phyloP scores from a whole-genome alignment of 2,113 vertebrate genomes.

The Rhagologus leucostigma region DNA sequence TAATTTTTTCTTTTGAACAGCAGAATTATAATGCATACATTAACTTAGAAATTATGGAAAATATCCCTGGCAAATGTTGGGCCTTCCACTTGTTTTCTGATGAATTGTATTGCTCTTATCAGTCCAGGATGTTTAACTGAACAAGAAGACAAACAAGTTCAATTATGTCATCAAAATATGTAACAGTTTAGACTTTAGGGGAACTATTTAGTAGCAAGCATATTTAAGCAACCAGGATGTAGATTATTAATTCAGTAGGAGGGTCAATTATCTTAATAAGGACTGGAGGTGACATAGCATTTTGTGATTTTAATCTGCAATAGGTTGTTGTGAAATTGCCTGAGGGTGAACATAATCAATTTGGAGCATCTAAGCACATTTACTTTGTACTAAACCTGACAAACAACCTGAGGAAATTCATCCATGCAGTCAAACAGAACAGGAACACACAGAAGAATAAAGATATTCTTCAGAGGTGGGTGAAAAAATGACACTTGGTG shows the following conservation, averaged over 20 bases:
- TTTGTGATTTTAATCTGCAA: conserved; percentile 50
- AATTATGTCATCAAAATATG: not conserved
- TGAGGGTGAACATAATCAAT: conserved; percentile 33
- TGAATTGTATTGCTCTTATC: not conserved
- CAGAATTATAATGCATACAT: not conserved
- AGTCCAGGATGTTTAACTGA: not conserved
- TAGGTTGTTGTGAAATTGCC: conserved; percentile 29
- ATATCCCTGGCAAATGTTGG: not conserved
- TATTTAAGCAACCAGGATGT: conserved; percentile 15
- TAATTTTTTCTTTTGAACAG: not conserved
- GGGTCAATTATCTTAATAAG: conserved; percentile 39
- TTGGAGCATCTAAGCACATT: conserved; percentile 22
- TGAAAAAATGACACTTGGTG: not conserved
- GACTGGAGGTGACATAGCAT: not conserved
- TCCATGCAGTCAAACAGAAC: not conserved
- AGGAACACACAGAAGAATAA: not conserved
- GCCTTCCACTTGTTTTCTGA: not conserved
- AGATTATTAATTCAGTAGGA: conserved; percentile 44
- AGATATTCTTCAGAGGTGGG: not conserved
- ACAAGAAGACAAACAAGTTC: not conserved
- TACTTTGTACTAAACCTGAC: conserved; percentile 36
- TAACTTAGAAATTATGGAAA: not conserved
- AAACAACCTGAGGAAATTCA: conserved; percentile 11
- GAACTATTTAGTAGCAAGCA: not conserved
- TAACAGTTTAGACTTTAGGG: not conserved